Percentiles rank a stretch among this genome's conserved stretches.
phyloP scores from a whole-genome alignment of 64 coral and sea anemone genomes.

The Montipora efflorescens region DNA sequence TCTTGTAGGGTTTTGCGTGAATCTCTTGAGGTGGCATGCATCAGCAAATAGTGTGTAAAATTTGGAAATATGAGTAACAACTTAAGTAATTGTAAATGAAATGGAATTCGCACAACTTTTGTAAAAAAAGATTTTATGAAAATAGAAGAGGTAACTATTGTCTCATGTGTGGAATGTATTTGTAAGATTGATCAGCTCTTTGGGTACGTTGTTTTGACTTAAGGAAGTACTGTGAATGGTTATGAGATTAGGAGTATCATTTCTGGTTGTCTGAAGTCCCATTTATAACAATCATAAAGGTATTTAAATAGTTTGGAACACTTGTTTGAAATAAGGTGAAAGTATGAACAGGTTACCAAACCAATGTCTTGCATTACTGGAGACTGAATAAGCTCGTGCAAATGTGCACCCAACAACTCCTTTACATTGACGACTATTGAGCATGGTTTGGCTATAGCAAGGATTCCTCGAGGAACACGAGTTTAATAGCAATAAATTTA shows the following conservation, averaged over 20 bases:
- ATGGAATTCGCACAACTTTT: too few species aligned
- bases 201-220: background rate
- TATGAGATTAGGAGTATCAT: background rate
- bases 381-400: background rate
- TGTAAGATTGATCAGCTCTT: background rate
- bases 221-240: background rate
- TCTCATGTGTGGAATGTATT: background rate
- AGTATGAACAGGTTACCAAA: background rate
- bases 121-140: background rate
- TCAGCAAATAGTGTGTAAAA: too few species aligned
- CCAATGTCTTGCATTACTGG: background rate
- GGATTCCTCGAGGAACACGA: conserved; percentile 15
- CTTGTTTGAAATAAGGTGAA: background rate
- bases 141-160: conserved; percentile 9
- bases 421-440: conserved; percentile 48
- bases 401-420: conserved; percentile 52
- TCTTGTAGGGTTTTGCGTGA: too few species aligned
- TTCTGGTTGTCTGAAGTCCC: background rate
- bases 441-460: conserved; percentile 56
- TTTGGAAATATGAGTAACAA: too few species aligned
- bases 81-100: too few species aligned
- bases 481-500: background rate
- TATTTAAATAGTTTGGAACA: background rate
- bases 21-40: too few species aligned
- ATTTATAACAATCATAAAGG: background rate